These are phyloP conservation scores for Pterois miles DNA, from an alignment of 2,797 vertebrate species.

Conservation along the genomic window DNA sequence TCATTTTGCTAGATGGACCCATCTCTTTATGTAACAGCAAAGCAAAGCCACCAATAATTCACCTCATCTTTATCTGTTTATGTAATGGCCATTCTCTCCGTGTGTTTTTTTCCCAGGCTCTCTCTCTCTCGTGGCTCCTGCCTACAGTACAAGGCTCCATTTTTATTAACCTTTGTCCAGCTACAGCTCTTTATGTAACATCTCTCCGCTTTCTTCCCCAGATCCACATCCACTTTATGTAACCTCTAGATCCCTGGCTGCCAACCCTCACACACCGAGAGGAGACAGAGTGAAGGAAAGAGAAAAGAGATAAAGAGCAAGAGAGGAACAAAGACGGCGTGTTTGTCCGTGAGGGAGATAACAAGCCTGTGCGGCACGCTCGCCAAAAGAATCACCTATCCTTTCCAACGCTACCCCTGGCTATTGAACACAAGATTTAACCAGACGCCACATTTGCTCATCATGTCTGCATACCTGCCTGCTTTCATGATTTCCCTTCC, in stretches of 20 bases:
- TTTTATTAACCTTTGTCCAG: conserved; percentile 84
- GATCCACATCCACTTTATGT: conserved; percentile 79
- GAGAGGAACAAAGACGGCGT: conserved; percentile 13
- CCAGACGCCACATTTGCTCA: conserved; percentile 37
- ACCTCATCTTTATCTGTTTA: conserved; percentile 82
- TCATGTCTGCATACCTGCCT: conserved; percentile 43
- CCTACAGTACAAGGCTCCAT: conserved; percentile 74
- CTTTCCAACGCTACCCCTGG: conserved; percentile 4
- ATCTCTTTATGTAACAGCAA: conserved; percentile 79
- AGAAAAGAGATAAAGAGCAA: conserved; percentile 17
- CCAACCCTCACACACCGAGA: conserved; percentile 53
- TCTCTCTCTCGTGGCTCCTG: conserved; percentile 56
- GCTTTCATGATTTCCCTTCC: conserved; percentile 38
- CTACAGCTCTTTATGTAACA: conserved; percentile 83
- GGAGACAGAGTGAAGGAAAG: conserved; percentile 10
- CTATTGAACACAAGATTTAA: conserved; percentile 28
- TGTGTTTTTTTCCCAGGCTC: conserved; percentile 14
- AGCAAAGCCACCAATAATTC: conserved; percentile 77
- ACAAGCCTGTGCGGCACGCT: conserved; percentile 1
- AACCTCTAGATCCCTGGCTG: conserved; percentile 71
- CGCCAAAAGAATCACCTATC: conserved; percentile 21
- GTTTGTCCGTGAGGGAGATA: conserved; percentile 26
- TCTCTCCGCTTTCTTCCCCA: conserved; percentile 72
- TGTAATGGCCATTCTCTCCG: conserved; percentile 78
- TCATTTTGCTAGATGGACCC: conserved; percentile 52